A percentile compares a stretch with the other conserved stretches of the same genome.
These are phyloP conservation scores for Antrozous pallidus DNA, from an alignment of 2,797 vertebrate genomes.

Conservation along the genomic window DNA sequence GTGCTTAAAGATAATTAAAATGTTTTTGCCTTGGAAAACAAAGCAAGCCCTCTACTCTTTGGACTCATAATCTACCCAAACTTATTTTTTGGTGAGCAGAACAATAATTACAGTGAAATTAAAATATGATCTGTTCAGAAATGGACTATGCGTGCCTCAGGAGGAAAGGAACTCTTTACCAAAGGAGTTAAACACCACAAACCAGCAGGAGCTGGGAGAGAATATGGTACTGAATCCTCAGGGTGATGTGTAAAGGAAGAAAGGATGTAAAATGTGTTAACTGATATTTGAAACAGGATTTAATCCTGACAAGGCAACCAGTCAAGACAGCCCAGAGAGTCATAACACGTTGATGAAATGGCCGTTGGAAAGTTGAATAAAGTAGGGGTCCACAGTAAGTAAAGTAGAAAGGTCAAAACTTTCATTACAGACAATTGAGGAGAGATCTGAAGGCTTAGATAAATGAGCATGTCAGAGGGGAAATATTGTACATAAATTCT, in stretches of 20 bases:
- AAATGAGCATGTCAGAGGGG: background rate
- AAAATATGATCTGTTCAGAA: background rate
- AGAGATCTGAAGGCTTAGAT: background rate
- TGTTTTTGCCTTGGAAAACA: background rate
- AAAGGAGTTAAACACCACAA: background rate
- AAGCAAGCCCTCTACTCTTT: background rate
- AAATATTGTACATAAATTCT: background rate
- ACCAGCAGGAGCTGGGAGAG: background rate
- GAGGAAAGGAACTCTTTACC: background rate
- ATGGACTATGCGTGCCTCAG: background rate
- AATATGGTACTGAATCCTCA: background rate
- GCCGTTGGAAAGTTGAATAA: background rate
- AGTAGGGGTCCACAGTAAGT: background rate
- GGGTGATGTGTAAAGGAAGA: too few species aligned
- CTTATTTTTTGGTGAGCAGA: background rate
- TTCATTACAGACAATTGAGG: background rate
- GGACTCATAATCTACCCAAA: background rate
- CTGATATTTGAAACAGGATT: background rate
- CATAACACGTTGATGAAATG: background rate
- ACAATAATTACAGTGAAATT: background rate
- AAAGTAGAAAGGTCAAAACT: background rate
- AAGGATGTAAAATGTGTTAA: background rate
- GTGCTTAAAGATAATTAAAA: background rate
- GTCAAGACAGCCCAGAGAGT: background rate
- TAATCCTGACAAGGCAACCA: background rate